phyloP scores from a whole-genome alignment of 2,113 vertebrate species.

The Chionomys nivalis region DNA sequence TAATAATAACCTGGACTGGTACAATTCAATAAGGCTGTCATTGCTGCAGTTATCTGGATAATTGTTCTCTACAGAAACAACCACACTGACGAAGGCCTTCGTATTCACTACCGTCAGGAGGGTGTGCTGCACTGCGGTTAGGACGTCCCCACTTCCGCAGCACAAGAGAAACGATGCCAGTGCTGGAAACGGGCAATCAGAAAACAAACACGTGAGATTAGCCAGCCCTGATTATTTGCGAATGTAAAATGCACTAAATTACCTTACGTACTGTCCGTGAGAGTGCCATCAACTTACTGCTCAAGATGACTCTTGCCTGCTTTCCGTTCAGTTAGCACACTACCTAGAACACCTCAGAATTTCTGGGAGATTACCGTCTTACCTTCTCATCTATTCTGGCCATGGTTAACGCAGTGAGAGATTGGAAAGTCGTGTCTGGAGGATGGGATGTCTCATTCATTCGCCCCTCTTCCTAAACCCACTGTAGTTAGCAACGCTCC shows the following conservation, averaged over 20 bases:
- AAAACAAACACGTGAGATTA: conserved; percentile 61
- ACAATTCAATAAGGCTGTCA: conserved; percentile 45
- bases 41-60: conserved; percentile 22
- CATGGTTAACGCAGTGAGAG: neutral
- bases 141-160: neutral
- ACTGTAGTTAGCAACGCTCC: neutral
- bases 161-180: conserved; percentile 51
- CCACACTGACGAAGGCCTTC: neutral
- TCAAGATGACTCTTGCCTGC: conserved; percentile 34
- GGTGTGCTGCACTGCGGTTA: neutral
- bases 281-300: conserved; percentile 5
- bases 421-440: neutral
- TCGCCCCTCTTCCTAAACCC: neutral
- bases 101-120: neutral
- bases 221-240: conserved; percentile 62
- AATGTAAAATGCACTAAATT: conserved; percentile 58
- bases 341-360: conserved; percentile 46
- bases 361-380: conserved; percentile 18
- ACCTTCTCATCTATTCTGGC: conserved; percentile 29
- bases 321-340: conserved; percentile 6
- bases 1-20: conserved; percentile 53
- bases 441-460: neutral
- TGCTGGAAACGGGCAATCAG: conserved; percentile 73
- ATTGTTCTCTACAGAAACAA: conserved; percentile 43
- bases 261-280: conserved; percentile 22